These are phyloP conservation scores for Agonopterix subpropinquella DNA, from an alignment of 2,888 invertebrate genomes.

Conservation along the genomic window DNA sequence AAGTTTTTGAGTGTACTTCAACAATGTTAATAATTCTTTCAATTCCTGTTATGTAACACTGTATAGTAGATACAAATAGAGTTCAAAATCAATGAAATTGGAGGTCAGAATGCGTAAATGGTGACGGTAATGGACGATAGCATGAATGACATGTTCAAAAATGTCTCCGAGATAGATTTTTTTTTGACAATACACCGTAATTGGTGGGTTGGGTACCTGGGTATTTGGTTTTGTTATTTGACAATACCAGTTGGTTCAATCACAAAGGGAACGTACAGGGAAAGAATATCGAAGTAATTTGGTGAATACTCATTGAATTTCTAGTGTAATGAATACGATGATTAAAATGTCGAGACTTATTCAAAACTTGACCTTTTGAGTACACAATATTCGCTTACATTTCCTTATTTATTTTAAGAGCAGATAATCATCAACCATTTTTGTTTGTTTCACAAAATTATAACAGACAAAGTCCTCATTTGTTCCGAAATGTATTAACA, in stretches of 20 bases:
- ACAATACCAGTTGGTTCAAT: conserved; percentile 51
- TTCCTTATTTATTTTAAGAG: too few relatives aligned
- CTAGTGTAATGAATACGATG: conserved; percentile 34
- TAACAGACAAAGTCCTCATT: too few relatives aligned
- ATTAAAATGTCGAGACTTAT: conserved; percentile 23
- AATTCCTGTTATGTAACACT: too few relatives aligned
- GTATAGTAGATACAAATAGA: conserved; percentile 15
- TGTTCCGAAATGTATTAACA: too few relatives aligned
- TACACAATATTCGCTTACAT: too few relatives aligned
- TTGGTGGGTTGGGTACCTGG: conserved; percentile 76
- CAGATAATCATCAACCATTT: too few relatives aligned
- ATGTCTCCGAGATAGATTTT: conserved; percentile 68
- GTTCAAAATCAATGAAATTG: conserved; percentile 21
- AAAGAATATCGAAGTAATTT: conserved; percentile 61
- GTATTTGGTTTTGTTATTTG: conserved; percentile 58
- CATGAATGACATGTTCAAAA: conserved; percentile 69
- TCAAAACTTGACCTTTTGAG: background rate
- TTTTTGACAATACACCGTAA: conserved; percentile 64
- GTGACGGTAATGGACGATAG: conserved; percentile 13
- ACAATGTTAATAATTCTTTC: conserved; percentile 21
- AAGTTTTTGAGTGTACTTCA: conserved; percentile 48
- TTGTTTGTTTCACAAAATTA: too few relatives aligned
- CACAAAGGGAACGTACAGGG: conserved; percentile 49
- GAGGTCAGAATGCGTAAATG: background rate
- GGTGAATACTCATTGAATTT: conserved; percentile 35